Evolutionary conservation across 2,888 invertebrate genomes (phyloP).

Genomic region (Phoronis australis): DNA sequence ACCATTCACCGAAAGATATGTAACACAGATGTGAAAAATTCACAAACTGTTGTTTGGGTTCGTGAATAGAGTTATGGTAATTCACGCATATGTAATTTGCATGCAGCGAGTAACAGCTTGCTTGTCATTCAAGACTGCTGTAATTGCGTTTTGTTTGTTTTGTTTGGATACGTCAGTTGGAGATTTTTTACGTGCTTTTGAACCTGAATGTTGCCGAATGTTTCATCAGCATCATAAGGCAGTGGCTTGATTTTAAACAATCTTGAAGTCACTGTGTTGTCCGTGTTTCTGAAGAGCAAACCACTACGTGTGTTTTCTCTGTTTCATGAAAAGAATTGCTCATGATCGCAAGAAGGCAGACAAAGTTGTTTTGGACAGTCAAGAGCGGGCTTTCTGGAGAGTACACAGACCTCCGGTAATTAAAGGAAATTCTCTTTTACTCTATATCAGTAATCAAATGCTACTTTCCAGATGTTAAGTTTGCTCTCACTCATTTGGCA

Average conservation of each 20-base stretch:
- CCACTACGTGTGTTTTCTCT: too few species aligned
- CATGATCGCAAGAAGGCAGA: slow-evolving; percentile 95
- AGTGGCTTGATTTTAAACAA: background rate
- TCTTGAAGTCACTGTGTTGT: too few species aligned
- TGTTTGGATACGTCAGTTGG: background rate
- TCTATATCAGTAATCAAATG: background rate
- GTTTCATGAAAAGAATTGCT: too few species aligned
- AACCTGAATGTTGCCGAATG: background rate
- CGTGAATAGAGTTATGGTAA: too few species aligned
- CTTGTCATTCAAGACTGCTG: too few species aligned
- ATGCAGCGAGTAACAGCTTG: too few species aligned
- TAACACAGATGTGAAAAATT: too few species aligned
- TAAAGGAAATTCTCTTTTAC: slow-evolving; percentile 2
- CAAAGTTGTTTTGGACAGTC: slow-evolving; percentile 88
- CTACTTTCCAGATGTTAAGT: background rate
- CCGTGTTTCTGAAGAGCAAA: too few species aligned
- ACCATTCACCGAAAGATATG: too few species aligned
- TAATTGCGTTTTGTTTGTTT: background rate
- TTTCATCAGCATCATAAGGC: background rate
- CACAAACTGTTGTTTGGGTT: too few species aligned
- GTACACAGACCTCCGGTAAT: slow-evolving; percentile 78
- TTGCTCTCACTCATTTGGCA: too few species aligned
- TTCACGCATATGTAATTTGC: too few species aligned
- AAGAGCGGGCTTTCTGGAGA: slow-evolving; percentile 97
- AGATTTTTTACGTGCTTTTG: background rate